Conservation (phyloP, 1,140 invertebrate genomes). For the Zaprionus ornatus region DNA sequence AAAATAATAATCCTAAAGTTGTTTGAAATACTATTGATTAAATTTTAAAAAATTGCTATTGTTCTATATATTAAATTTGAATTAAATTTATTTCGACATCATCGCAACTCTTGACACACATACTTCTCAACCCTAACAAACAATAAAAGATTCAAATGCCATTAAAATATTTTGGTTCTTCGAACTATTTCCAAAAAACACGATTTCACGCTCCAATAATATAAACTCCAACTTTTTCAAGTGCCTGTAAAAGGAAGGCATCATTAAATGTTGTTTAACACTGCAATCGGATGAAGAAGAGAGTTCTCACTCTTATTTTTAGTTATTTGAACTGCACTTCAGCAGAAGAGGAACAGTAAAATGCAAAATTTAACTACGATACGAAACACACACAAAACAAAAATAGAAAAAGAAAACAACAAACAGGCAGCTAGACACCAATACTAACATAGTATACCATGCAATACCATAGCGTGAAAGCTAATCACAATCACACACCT, state of each 20-base stretch:
- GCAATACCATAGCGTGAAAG: conserved; percentile 54
- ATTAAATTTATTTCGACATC: background rate
- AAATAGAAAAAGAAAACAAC: conserved; percentile 14
- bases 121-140: background rate
- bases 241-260: conserved; percentile 52
- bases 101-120: background rate
- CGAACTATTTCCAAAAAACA: conserved; percentile 36
- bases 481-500: conserved; percentile 69
- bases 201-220: conserved; percentile 75
- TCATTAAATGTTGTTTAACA: conserved; percentile 59
- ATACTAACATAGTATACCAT: conserved; percentile 40
- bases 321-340: conserved; percentile 37
- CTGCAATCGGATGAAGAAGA: background rate
- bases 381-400: conserved; percentile 12
- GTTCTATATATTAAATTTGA: too few species aligned
- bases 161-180: background rate
- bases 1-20: too few species aligned
- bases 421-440: conserved; percentile 21
- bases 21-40: too few species aligned
- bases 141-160: background rate
- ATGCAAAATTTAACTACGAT: conserved; percentile 22
- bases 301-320: background rate
- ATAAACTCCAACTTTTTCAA: conserved; percentile 51
- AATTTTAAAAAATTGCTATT: too few species aligned
- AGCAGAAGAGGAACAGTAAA: conserved; percentile 1